phyloP scores from a whole-genome alignment of 2,888 invertebrate genomes.

The Osedax fenrisi region DNA sequence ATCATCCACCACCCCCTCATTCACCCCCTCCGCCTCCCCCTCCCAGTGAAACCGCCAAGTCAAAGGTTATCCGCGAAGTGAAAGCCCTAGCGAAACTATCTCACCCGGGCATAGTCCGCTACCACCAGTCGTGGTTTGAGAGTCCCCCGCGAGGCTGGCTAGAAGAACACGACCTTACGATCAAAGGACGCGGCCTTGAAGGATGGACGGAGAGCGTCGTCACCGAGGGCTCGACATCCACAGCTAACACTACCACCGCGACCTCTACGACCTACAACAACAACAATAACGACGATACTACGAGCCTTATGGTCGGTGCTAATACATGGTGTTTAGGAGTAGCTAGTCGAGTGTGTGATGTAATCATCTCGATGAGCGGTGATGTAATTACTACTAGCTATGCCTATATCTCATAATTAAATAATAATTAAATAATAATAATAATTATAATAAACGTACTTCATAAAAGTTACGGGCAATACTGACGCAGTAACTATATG shows the following conservation, averaged over 20 bases:
- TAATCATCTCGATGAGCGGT: too few species aligned
- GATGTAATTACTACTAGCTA: too few species aligned
- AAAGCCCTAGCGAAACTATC: constrained; percentile 84
- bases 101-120: constrained; percentile 85
- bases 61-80: constrained; percentile 83
- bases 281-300: too few species aligned
- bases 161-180: constrained; percentile 60
- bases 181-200: background rate
- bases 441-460: too few species aligned
- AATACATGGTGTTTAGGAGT: too few species aligned
- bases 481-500: too few species aligned
- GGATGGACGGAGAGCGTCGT: background rate
- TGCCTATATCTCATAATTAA: too few species aligned
- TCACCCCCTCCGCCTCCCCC: background rate
- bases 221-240: background rate
- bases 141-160: constrained; percentile 79
- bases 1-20: background rate
- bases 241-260: background rate
- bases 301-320: too few species aligned
- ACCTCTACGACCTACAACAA: background rate
- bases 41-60: constrained; percentile 64
- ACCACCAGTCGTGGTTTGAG: constrained; percentile 89
- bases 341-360: too few species aligned
- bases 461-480: too few species aligned
- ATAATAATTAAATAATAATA: too few species aligned